Base-by-base conservation (phyloP, 2,113 vertebrate genomes). In the Lepus americanus region DNA sequence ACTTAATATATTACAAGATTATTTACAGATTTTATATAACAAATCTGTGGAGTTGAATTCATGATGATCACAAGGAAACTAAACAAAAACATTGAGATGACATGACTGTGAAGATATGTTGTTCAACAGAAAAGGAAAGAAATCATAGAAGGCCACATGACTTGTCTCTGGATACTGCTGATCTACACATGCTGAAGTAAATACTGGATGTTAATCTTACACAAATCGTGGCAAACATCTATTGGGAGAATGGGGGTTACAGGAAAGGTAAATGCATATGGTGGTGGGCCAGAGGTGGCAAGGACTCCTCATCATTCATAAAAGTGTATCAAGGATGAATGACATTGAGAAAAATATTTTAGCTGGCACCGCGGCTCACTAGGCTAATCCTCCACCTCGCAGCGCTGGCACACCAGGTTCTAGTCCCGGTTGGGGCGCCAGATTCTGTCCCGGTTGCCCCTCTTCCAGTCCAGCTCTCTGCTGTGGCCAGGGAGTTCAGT, bases 51-150 rank as follows among this genome's bases (percentile, higher is more conserved):
- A n/a, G 22, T 59, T 66, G 55, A 85, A 79, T 55, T 73, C 19
- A 25, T 67, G 17, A 73, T 36, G 67, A 89, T 44, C 66, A 59
- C 23, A 74, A 82, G 79, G 70, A 95, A 87, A 81, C 61, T 44
- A 66, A 79, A 31, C 29, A 31, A 85, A 91, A 78, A 33, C 55
- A 92, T 61, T 19, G 83, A 92, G 72, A 66, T 22, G 55, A 84
- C 10, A 55, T 25, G 78, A 53, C 33, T 23, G 53, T 6, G 33
- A 36, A n/a, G 53, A 72, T 36, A 33, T 19, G 7, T 16, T 20
- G 36, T 33, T 79, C 51, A 77, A 9, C 6, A 76, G 76, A 36
- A 82, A 92, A 64, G 51, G 27, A 73, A 67, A 36, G 63, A 39
- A 67, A 66, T n/a, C 6, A 20, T 49, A 9, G 25, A 10, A 36